A percentile compares a stretch with the other conserved stretches of the same genome.
These are phyloP conservation scores for Cinclus cinclus DNA, from an alignment of 2,113 vertebrate species.

Conservation along the genomic window DNA sequence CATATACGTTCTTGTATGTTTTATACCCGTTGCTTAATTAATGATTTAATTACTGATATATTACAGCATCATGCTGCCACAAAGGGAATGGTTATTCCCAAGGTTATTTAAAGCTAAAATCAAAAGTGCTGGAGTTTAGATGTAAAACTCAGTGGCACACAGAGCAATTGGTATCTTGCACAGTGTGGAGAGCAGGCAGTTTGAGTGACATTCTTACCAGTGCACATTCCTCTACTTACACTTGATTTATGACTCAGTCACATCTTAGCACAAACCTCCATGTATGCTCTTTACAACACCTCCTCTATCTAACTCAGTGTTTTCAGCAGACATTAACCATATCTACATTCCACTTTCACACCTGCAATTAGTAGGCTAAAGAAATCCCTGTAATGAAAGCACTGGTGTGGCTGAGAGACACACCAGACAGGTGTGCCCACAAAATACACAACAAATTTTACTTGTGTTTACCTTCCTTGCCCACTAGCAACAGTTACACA, in stretches of 20 bases:
- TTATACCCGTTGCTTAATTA: neutral
- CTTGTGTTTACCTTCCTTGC: conserved; percentile 7
- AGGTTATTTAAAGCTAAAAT: neutral
- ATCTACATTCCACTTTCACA: neutral
- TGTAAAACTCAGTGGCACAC: neutral
- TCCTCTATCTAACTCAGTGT: neutral
- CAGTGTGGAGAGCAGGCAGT: neutral
- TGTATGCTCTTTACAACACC: neutral
- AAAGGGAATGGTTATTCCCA: neutral
- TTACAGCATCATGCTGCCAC: neutral
- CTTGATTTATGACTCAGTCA: neutral
- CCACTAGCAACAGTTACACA: neutral
- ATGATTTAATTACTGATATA: neutral
- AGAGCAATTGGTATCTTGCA: neutral
- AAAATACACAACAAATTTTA: neutral
- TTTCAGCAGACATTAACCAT: neutral
- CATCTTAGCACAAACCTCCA: neutral
- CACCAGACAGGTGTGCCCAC: neutral
- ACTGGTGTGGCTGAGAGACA: neutral
- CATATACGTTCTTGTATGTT: neutral
- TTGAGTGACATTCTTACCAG: neutral
- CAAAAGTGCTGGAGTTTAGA: neutral
- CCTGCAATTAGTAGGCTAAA: conserved; percentile 16
- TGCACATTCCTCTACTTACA: neutral
- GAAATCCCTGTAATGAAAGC: neutral